phyloP scores from a whole-genome alignment of 2,113 vertebrate species.

The Desmodus rotundus region DNA sequence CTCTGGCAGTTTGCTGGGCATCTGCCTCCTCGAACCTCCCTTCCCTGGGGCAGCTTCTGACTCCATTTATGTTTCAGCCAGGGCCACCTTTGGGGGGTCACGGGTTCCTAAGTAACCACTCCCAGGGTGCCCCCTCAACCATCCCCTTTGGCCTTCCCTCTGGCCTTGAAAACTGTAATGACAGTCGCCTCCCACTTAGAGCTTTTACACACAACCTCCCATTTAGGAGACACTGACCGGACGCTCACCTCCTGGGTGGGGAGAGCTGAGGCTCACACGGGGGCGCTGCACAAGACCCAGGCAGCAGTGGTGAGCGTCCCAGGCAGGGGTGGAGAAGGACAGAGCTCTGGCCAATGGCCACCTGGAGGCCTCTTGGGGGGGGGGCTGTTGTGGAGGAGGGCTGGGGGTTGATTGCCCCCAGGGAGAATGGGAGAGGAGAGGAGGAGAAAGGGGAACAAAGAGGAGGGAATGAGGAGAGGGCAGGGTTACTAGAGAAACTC shows the following conservation, averaged over 20 bases:
- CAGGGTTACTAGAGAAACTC: not conserved
- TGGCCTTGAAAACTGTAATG: not conserved
- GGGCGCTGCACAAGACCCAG: not conserved
- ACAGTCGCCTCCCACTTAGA: not conserved
- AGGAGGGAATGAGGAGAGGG: not conserved
- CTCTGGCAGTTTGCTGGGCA: not conserved
- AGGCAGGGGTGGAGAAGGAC: too few species aligned
- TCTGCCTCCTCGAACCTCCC: not conserved
- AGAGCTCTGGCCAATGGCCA: not conserved
- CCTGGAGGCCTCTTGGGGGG: not conserved
- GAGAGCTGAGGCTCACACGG: not conserved
- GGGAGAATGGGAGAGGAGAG: not conserved
- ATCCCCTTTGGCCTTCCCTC: not conserved
- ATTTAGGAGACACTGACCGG: not conserved
- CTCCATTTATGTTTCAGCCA: too few species aligned
- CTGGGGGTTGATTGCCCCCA: not conserved
- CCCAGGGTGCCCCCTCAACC: not conserved
- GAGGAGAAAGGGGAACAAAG: too few species aligned
- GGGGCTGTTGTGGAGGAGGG: not conserved
- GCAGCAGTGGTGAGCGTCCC: not conserved
- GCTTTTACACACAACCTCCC: not conserved
- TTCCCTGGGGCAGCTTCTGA: not conserved
- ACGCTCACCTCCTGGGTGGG: not conserved
- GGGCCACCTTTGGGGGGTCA: not conserved
- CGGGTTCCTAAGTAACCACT: not conserved